Base-by-base conservation (phyloP, 2,797 vertebrate species). In the Parauchenoglanis ngamensis region DNA sequence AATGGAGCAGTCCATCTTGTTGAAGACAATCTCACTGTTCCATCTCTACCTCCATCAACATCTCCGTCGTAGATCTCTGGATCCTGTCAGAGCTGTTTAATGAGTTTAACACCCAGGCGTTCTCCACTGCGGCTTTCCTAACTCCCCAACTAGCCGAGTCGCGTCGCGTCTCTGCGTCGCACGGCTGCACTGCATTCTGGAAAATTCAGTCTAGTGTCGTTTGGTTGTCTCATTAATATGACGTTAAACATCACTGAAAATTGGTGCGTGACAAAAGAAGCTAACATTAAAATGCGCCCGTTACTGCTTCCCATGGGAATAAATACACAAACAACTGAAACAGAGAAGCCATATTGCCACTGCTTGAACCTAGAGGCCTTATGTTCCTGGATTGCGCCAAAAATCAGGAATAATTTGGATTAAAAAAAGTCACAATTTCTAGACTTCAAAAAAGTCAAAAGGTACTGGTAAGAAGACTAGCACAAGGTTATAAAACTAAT, bases 1-100 rank as follows among this genome's bases (percentile, higher is more conserved):
- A 75, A 87, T 81, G 54, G 65, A 86, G 31, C 63, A 57, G 57
- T 65, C 59, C 25, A 65, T 87, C 86, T 76, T 82, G 31, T 7
- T 40, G 52, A 65, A 54, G 86, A 83, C 56, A 3, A n/a, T 10
- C 44, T 63, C 46, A 25, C 52, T 21, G 17, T 28, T 67, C 79
- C 44, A 57, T 31, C 76, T 21, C 56, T 6, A 81, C 21, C 54
- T 35, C 49, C 46, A 21, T 59, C 52, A 56, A 54, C 75, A 19
- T 40, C 56, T 61, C 57, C 59, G 63, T 46, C 59, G 23, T 81
- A 81, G 79, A 63, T 81, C 44, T 82, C 12, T 28, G 4, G 59
- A 49, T 67, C 40, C 80, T 82, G 80, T 67, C 80, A 21, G 25
- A 49, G 25, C 80, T 49, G 59, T n/a, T n/a, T 81, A 65, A 82